Evolutionary conservation across 2,113 vertebrate species (phyloP).

Genomic region (Leucopternis melanops): DNA sequence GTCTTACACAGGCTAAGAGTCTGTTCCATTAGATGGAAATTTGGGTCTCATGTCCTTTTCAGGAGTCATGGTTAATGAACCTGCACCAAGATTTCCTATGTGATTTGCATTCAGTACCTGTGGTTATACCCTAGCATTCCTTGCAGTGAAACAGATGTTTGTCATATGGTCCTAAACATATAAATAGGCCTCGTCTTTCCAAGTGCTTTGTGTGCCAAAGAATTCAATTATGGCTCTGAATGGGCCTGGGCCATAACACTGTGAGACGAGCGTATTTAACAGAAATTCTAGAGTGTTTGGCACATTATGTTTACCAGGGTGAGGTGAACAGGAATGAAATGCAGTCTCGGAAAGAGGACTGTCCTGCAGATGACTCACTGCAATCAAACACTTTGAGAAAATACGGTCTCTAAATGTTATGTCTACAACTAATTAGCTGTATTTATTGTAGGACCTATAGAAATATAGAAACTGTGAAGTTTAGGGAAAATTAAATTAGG

Average conservation of each 20-base stretch:
- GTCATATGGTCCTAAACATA: not conserved
- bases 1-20: not conserved
- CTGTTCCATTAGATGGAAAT: not conserved
- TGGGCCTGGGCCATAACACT: not conserved
- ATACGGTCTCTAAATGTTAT: not conserved
- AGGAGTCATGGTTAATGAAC: not conserved
- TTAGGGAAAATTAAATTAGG: slow-evolving; percentile 1
- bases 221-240: not conserved
- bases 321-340: not conserved
- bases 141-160: slow-evolving; percentile 20
- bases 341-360: not conserved
- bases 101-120: not conserved
- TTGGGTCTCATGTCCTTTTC: rapidly evolving
- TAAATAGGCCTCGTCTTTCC: not conserved
- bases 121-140: not conserved
- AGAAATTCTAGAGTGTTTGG: slow-evolving; percentile 18
- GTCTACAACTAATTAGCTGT: slow-evolving; percentile 35
- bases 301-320: not conserved
- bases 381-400: slow-evolving; percentile 21
- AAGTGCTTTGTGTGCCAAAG: not conserved
- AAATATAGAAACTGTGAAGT: slow-evolving; percentile 27
- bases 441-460: slow-evolving; percentile 15
- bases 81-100: not conserved
- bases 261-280: not conserved
- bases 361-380: not conserved